phyloP scores from a whole-genome alignment of 2,113 vertebrate species.

The Electrona antarctica region DNA sequence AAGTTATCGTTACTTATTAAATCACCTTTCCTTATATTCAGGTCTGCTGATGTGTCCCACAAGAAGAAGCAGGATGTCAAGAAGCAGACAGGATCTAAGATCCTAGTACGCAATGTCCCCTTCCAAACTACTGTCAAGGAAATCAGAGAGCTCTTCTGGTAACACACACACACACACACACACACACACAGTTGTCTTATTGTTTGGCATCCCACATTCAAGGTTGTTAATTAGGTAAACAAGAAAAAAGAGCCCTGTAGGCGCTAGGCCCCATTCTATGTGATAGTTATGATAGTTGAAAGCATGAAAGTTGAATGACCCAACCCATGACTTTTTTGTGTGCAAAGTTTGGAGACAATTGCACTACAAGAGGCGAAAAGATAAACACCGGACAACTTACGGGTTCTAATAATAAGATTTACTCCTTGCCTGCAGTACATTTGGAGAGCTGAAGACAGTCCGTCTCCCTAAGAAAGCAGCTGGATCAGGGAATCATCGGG shows the following conservation, averaged over 20 bases:
- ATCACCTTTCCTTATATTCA: slow-evolving; percentile 44
- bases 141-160: slow-evolving; percentile 96
- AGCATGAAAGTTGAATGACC: too few relatives aligned
- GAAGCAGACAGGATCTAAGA: slow-evolving; percentile 92
- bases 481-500: slow-evolving; percentile 87
- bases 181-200: slow-evolving; percentile 3
- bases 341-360: too few relatives aligned
- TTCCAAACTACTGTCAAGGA: slow-evolving; percentile 91
- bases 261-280: too few relatives aligned
- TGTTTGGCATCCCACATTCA: not conserved
- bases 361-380: too few relatives aligned
- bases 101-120: slow-evolving; percentile 93
- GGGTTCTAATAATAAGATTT: too few relatives aligned
- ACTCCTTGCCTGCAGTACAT: slow-evolving; percentile 80
- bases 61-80: slow-evolving; percentile 85
- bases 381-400: too few relatives aligned
- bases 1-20: not conserved
- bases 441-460: slow-evolving; percentile 94
- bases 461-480: slow-evolving; percentile 92
- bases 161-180: slow-evolving; percentile 29
- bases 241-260: too few relatives aligned
- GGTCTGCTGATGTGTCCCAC: slow-evolving; percentile 66
- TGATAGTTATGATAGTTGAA: too few relatives aligned
- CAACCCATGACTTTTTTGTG: too few relatives aligned
- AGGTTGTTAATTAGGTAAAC: not conserved